These are phyloP conservation scores for Keiferia lycopersicella DNA, from an alignment of 2,888 invertebrate species.

Conservation along the genomic window DNA sequence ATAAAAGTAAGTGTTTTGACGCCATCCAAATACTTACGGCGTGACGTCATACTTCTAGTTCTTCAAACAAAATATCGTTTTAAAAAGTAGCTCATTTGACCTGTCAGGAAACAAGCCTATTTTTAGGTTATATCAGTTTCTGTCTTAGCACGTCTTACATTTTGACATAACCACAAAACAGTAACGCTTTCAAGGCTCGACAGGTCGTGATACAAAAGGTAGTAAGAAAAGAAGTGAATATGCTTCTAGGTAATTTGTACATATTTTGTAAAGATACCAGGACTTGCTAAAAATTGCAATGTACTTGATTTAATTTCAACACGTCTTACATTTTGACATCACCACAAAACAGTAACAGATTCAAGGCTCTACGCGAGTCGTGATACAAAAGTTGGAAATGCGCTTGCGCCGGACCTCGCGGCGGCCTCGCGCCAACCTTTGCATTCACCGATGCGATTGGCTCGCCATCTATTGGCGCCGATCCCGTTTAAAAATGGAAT, in stretches of 20 bases:
- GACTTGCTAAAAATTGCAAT: too few species aligned
- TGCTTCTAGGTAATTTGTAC: too few species aligned
- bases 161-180: background rate
- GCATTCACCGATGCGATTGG: constrained; percentile 74
- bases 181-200: background rate
- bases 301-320: too few species aligned
- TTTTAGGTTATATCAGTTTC: too few species aligned
- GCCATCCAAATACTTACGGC: too few species aligned
- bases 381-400: constrained; percentile 39
- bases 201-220: background rate
- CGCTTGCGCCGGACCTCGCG: constrained; percentile 52
- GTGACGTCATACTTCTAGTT: too few species aligned
- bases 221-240: too few species aligned
- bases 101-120: too few species aligned
- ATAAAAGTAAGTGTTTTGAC: too few species aligned
- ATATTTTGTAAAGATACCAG: too few species aligned
- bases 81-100: too few species aligned
- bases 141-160: background rate
- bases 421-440: constrained; percentile 70
- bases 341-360: background rate
- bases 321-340: background rate
- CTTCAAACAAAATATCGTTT: too few species aligned
- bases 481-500: constrained; percentile 30
- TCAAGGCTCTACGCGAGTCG: constrained; percentile 33
- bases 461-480: constrained; percentile 62